A percentile compares a stretch with the other conserved stretches of the same genome.
phyloP scores from a whole-genome alignment of 2,797 vertebrate species.

The Trachurus trachurus region DNA sequence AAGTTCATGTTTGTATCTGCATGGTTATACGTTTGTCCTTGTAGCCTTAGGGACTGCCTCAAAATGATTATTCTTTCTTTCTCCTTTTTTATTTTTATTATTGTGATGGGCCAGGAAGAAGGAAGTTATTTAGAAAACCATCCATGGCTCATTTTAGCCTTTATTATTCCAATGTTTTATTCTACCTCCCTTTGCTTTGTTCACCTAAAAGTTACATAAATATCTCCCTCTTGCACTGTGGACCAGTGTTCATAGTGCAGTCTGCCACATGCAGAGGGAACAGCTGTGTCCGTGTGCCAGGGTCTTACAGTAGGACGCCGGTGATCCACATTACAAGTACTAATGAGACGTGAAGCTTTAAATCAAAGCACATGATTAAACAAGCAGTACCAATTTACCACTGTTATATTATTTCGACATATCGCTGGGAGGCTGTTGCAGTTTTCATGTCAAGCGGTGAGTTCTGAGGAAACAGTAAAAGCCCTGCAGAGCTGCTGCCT shows the following conservation, averaged over 20 bases:
- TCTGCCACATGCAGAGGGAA: neutral
- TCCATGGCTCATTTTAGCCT: neutral
- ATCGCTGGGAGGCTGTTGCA: too few relatives aligned
- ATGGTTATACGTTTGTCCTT: too few relatives aligned
- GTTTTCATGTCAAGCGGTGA: neutral
- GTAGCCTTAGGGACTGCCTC: neutral
- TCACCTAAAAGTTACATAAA: neutral
- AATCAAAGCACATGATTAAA: neutral
- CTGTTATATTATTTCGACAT: neutral
- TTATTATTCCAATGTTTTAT: neutral
- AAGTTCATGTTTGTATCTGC: neutral
- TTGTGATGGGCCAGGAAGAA: too few relatives aligned
- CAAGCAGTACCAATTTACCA: neutral
- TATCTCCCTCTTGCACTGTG: too few relatives aligned
- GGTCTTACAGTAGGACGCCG: neutral
- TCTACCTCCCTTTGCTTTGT: neutral
- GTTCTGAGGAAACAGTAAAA: neutral
- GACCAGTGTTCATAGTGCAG: neutral
- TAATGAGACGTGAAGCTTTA: neutral
- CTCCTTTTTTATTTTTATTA: too few relatives aligned
- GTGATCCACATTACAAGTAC: neutral
- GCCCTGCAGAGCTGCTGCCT: neutral
- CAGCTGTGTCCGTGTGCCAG: neutral
- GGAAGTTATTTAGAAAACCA: neutral
- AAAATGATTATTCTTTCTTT: neutral